Evolutionary conservation across 1,140 invertebrate species (phyloP).

Genomic region (Brachionus paranguensis): DNA sequence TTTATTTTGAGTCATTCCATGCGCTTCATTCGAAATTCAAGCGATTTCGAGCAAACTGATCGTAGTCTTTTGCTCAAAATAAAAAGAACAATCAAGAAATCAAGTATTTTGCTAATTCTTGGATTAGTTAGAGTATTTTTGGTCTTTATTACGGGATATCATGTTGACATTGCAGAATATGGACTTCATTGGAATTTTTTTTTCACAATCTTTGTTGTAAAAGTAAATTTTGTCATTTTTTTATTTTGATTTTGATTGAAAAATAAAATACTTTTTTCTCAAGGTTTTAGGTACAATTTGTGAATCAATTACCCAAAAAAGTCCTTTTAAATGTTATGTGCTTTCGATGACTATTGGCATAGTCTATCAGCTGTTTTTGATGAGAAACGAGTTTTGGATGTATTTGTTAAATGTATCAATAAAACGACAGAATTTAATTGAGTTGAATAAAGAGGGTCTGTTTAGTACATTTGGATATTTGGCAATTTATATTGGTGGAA

Average conservation of each 20-base stretch:
- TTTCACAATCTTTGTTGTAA: slow-evolving; percentile 19
- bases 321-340: background rate
- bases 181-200: slow-evolving; percentile 37
- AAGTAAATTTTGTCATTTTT: background rate
- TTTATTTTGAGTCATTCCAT: slow-evolving; percentile 81
- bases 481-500: slow-evolving; percentile 66
- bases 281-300: background rate
- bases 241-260: background rate
- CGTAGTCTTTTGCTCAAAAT: background rate
- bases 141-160: slow-evolving; percentile 48
- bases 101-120: slow-evolving; percentile 51
- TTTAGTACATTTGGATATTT: slow-evolving; percentile 76
- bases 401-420: background rate
- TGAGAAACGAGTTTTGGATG: background rate
- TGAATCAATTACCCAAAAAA: background rate
- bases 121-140: slow-evolving; percentile 63
- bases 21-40: background rate
- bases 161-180: background rate
- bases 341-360: background rate
- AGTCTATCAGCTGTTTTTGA: background rate
- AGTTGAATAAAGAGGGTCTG: slow-evolving; percentile 82
- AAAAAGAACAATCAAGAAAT: background rate
- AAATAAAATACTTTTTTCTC: background rate
- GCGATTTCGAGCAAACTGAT: background rate
- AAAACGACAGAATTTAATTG: slow-evolving; percentile 50